These are phyloP conservation scores for Cylindroiulus punctatus DNA, from an alignment of 2,888 invertebrate genomes.

Conservation along the genomic window DNA sequence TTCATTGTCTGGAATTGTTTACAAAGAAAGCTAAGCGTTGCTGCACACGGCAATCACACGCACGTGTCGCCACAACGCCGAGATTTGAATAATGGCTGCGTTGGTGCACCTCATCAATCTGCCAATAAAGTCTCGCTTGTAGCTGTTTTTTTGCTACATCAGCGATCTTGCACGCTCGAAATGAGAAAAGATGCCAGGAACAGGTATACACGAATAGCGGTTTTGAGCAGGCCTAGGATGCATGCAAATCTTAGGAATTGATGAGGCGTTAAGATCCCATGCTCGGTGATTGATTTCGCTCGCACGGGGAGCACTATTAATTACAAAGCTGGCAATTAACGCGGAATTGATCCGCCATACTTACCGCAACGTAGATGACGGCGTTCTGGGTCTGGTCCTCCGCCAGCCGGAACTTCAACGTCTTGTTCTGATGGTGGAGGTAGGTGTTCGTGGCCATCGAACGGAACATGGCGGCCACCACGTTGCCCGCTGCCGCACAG, in stretches of 20 bases:
- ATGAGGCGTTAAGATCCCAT: background rate
- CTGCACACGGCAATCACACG: background rate
- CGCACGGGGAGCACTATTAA: background rate
- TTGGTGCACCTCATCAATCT: slow-evolving; percentile 10
- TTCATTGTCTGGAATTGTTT: background rate
- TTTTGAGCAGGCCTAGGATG: background rate
- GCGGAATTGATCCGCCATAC: background rate
- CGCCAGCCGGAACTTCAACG: background rate
- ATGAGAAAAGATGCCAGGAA: background rate
- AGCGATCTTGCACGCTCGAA: background rate
- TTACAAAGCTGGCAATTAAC: background rate
- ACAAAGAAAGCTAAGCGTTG: background rate
- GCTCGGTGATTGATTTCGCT: background rate
- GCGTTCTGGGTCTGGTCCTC: slow-evolving; percentile 1
- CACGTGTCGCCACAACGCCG: background rate
- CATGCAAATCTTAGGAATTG: background rate
- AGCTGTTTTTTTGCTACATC: background rate
- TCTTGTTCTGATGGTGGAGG: background rate
- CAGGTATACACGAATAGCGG: background rate
- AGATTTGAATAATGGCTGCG: background rate
- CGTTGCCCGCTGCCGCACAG: background rate
- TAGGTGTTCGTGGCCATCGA: background rate
- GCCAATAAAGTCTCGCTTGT: background rate
- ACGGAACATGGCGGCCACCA: background rate
- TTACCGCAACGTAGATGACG: background rate